Evolutionary conservation across 2,797 vertebrate species (phyloP), one percentile per base, ranked within the genome.

Genomic region (Danio kyathit): DNA sequence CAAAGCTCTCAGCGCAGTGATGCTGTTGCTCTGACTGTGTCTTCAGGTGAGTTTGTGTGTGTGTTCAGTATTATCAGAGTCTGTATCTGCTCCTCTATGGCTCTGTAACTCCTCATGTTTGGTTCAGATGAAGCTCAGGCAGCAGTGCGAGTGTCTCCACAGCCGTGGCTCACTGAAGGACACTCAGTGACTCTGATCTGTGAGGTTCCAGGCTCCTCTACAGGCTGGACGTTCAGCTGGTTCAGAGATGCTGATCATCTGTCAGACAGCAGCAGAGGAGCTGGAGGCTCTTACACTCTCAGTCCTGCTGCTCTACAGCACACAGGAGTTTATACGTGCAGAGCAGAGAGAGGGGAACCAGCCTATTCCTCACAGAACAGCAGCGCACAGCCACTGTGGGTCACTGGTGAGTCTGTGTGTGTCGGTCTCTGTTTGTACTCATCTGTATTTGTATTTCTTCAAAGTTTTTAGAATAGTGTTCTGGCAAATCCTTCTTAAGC

Each of bases 301-400:
- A 80, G 73, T 40, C 38, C 88, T 13, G 17, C 60, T 61, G 85
- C 74, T 43, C 69, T 63, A 13, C 83, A 59, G 14, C 60, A 80
- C 69, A 87, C 87, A 63, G 82, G 81, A 77, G 69, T 85, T 82
- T 90, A 85, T 75, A 6, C 12, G 46, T 91, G 90, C 72, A 81
- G 60, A 75, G 88, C 85, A 7, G 81, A 74, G 72, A 88, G 88
- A 89, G 86, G 87, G 86, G 43, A 84, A 2, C 81, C 83, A 9
- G 73, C 67, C 13, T 52, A 12, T 61, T 41, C 82, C 72, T 40
- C 40, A 29, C 29, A n/a, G n/a, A n/a, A 29, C 29, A 29, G 29
- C 29, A 29, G 29, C 29, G 29, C 29, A 29, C 38, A 63, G 61
- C 80, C 85, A 63, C 43, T 85, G 57, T 89, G 86, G 87, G 77